Conservation (phyloP, 2,113 vertebrate genomes). For the Solea senegalensis region DNA sequence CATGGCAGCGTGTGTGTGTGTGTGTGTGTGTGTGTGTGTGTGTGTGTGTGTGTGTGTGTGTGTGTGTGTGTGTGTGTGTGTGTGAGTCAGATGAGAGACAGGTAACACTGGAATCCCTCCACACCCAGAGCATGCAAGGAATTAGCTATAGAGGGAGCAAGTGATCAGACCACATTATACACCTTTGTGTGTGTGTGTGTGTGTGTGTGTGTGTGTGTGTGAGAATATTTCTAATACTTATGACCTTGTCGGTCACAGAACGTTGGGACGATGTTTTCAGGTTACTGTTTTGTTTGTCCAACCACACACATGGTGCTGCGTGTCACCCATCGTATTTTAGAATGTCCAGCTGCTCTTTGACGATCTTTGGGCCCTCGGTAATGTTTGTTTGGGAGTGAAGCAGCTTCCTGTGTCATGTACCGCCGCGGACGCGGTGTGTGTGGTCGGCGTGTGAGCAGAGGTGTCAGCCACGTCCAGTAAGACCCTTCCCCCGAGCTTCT, state of each 20-base stretch:
- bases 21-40: conserved; percentile 19
- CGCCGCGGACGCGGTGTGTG: neutral
- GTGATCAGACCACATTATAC: no score
- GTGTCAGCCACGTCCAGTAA: neutral
- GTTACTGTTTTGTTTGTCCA: no score
- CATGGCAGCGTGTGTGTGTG: conserved; percentile 15
- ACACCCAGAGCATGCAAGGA: neutral
- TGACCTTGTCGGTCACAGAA: no score
- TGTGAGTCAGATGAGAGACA: conserved; percentile 48
- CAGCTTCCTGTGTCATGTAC: neutral
- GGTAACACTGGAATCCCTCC: conserved; percentile 43
- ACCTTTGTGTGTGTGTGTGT: no score
- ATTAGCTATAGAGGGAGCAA: conserved; percentile 1
- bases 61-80: conserved; percentile 19
- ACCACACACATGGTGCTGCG: neutral
- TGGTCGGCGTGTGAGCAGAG: neutral
- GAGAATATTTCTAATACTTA: no score
- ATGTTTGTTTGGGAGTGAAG: neutral
- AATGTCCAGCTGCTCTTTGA: neutral
- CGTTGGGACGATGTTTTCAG: no score
- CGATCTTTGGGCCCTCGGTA: neutral
- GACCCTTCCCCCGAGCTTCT: neutral
- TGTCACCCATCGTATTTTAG: neutral
- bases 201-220: no score
- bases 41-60: conserved; percentile 22